A percentile compares a stretch with the other conserved stretches of the same genome.
Evolutionary conservation across 2,888 invertebrate genomes (phyloP).

Genomic region (Nineta flava): DNA sequence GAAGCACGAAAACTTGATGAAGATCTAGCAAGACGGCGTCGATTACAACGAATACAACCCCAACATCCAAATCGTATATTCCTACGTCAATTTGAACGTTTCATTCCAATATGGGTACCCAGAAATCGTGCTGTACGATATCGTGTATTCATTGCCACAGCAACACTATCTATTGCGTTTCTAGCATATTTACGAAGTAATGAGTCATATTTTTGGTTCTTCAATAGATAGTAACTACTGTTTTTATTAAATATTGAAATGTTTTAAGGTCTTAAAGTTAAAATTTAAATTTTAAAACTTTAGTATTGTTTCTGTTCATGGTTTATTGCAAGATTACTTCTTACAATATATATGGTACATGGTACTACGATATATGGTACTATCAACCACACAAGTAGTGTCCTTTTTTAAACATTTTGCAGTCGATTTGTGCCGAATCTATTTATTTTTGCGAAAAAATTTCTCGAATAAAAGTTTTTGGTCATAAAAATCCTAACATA

Average conservation of each 20-base stretch:
- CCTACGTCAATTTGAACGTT: constrained; percentile 14
- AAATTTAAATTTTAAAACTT: too few relatives aligned
- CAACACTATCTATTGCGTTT: constrained; percentile 38
- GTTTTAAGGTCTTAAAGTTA: too few relatives aligned
- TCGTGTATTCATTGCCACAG: constrained; percentile 34
- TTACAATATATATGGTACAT: too few relatives aligned
- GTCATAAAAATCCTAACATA: too few relatives aligned
- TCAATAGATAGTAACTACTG: background rate
- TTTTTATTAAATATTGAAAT: background rate
- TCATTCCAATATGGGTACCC: constrained; percentile 26
- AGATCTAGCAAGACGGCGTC: constrained; percentile 31
- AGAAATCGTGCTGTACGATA: constrained; percentile 25
- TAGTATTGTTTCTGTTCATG: too few relatives aligned
- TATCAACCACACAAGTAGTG: too few relatives aligned
- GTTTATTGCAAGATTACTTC: too few relatives aligned
- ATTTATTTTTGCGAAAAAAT: too few relatives aligned
- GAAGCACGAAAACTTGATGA: constrained; percentile 42
- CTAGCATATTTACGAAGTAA: constrained; percentile 38
- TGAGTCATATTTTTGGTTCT: constrained; percentile 13
- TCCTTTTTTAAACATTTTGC: too few relatives aligned
- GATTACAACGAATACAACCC: constrained; percentile 19
- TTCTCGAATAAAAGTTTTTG: too few relatives aligned
- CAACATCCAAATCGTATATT: constrained; percentile 2
- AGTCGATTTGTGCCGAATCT: too few relatives aligned
- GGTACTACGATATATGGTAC: too few relatives aligned